A percentile compares a stretch with the other conserved stretches of the same genome.
phyloP scores from a whole-genome alignment of 37 sponge, comb jelly and placozoan genomes.

The Diacarnus erythraeanus region DNA sequence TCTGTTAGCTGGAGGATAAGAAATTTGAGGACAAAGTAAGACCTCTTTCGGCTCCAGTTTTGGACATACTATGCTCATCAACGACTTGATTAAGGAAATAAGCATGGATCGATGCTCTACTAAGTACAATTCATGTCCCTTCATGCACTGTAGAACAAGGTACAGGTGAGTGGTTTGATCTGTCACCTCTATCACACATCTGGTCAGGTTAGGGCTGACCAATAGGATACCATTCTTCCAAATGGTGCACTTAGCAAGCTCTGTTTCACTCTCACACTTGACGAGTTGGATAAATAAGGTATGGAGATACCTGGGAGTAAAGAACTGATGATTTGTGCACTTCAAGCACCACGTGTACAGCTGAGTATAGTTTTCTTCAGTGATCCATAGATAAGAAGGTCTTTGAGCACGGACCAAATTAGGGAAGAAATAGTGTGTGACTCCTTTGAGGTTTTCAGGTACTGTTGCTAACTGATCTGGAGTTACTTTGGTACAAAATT shows the following conservation, averaged over 20 bases:
- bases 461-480: background rate
- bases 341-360: background rate
- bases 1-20: background rate
- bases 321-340: background rate
- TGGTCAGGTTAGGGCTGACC: background rate
- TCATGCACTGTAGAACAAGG: background rate
- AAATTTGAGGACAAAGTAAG: background rate
- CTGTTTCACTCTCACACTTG: background rate
- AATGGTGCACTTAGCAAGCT: background rate
- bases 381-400: background rate
- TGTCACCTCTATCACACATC: background rate
- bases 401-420: background rate
- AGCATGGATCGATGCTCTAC: background rate
- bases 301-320: background rate
- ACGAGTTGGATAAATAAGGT: background rate
- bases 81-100: background rate
- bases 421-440: background rate
- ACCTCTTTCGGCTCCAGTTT: background rate
- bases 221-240: slow-evolving; percentile 6
- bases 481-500: background rate
- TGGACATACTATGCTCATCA: background rate
- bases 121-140: background rate
- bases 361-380: background rate
- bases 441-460: background rate
- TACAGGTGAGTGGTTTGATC: background rate